Conservation (phyloP, 2,797 vertebrate genomes). For the Eulemur coronatus region DNA sequence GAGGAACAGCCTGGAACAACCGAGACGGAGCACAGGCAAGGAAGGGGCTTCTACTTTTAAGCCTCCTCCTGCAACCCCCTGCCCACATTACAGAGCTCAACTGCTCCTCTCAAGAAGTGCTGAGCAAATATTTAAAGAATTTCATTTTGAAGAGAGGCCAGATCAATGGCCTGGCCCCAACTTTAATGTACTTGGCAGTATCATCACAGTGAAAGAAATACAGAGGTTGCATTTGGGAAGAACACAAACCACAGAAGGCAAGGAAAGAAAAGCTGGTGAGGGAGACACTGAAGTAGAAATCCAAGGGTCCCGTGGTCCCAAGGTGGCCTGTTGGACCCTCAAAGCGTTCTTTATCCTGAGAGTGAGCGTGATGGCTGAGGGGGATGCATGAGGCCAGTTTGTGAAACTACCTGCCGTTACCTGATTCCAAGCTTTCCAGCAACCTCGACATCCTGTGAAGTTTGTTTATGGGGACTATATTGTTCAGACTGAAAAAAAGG, state of each 20-base stretch:
- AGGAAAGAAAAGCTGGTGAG: background rate
- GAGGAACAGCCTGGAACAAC: background rate
- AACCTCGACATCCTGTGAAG: background rate
- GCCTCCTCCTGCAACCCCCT: fast-evolving
- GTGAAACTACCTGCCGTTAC: background rate
- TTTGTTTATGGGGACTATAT: fast-evolving
- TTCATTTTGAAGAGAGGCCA: background rate
- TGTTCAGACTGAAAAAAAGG: background rate
- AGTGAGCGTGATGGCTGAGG: background rate
- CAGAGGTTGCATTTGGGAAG: background rate
- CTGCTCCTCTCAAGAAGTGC: background rate
- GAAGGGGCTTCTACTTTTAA: background rate
- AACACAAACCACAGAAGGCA: background rate
- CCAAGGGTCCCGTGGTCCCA: too few relatives aligned
- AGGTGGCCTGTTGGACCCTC: background rate
- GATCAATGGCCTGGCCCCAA: background rate
- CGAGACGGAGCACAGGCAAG: fast-evolving
- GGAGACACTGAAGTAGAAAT: fast-evolving
- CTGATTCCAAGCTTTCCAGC: background rate
- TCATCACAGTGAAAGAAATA: background rate
- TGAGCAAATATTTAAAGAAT: background rate
- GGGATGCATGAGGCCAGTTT: fast-evolving
- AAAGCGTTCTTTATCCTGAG: fast-evolving
- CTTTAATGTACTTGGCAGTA: conserved; percentile 4
- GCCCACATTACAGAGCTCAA: background rate